A percentile compares a stretch with the other conserved stretches of the same genome.
Evolutionary conservation across 2,113 vertebrate species (phyloP).

Genomic region (Ramphastos sulfuratus): DNA sequence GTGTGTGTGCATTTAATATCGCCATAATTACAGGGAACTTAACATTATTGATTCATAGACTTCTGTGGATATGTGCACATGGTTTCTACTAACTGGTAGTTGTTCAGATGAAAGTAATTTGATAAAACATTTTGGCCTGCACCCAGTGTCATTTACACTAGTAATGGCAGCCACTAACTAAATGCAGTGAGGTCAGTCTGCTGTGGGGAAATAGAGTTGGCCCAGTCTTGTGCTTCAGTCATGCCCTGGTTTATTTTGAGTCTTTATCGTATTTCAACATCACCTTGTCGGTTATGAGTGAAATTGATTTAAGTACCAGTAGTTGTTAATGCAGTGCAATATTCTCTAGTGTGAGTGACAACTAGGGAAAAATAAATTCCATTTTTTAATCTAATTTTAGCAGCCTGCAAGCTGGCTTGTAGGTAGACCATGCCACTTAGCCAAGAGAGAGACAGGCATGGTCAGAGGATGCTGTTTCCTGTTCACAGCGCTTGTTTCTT

Average conservation of each 20-base stretch:
- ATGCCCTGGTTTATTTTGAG: background rate
- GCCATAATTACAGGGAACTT: conserved; percentile 6
- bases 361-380: background rate
- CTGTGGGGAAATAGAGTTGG: background rate
- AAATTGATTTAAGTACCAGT: background rate
- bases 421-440: background rate
- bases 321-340: background rate
- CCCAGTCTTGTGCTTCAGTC: background rate
- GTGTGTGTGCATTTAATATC: background rate
- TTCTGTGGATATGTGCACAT: background rate
- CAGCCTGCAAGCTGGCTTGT: background rate
- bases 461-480: rapidly evolving
- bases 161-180: background rate
- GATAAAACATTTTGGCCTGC: conserved; percentile 36
- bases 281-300: background rate
- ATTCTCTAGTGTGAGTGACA: background rate
- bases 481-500: background rate
- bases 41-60: background rate
- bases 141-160: background rate
- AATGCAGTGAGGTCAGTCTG: background rate
- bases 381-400: background rate
- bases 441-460: background rate
- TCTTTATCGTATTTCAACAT: background rate
- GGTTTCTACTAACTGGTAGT: background rate
- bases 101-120: conserved; percentile 51